Evolutionary conservation across 2,113 vertebrate genomes (phyloP), one percentile per base, ranked within the genome.

Genomic region (Taxidea taxus): DNA sequence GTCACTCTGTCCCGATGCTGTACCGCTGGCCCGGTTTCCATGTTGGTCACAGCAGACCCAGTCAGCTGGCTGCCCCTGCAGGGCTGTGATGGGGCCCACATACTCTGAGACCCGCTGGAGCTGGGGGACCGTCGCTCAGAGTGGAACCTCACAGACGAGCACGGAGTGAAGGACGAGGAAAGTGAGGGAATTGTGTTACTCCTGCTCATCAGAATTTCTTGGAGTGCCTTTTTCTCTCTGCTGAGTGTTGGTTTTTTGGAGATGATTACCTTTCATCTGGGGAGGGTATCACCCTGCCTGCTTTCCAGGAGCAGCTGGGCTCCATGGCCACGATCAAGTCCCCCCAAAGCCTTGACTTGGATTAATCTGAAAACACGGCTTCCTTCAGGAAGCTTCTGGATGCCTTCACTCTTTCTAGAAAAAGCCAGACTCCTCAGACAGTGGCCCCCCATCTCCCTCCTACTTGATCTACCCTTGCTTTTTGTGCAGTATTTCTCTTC

Each of bases 401-500:
- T 13, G 9, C 31, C 29, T 4, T 27, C 2, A 2, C 90, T 25
- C 25, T n/a, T 25, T 31, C 39, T 3, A 1, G 37, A 27, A 7
- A 42, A 2, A 20, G 39, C 39, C 70, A 42, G 70, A 74, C 37
- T 74, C 2, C 70, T 74, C 4, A 3, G n/a, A 27, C 21, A 6
- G 37, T 39, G 70, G 37, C 2, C 11, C 37, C 37, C 37, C 6
- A 1, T 25, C 70, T 37, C 0, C 0, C 21, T 74, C 10, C 64
- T 23, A 18, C 37, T 3, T 15, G 13, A 21, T 14, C 18, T 1
- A 0, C 60, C 51, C 4, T 70, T 74, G 20, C 9, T 31, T 1
- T 0, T 31, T 0, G 0, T 9, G n/a, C 42, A 23, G 14, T 25
- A 4, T 6, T 6, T 4, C 34, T 16, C 25, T 68, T 16, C 16